Evolutionary conservation across 1,140 invertebrate species (phyloP).

Genomic region (Cotesia typhae): DNA sequence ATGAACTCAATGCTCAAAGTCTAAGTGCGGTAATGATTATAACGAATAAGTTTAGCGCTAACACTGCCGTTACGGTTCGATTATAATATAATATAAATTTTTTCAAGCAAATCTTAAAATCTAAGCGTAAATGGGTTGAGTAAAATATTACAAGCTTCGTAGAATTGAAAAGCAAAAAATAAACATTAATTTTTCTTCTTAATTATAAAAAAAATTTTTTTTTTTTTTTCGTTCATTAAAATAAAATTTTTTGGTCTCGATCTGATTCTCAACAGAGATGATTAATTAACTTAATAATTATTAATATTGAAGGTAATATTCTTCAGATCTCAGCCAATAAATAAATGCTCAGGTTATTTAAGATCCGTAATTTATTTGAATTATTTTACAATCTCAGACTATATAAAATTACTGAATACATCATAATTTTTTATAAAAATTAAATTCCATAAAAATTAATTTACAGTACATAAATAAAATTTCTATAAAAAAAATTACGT

Average conservation of each 20-base stretch:
- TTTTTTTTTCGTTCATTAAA: constrained; percentile 31
- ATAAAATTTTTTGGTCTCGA: constrained; percentile 7
- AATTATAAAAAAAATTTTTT: neutral
- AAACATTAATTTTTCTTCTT: neutral
- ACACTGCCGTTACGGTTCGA: constrained; percentile 1
- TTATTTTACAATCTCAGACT: too few relatives aligned
- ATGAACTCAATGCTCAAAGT: constrained; percentile 24
- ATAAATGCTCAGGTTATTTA: too few relatives aligned
- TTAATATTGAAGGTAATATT: neutral
- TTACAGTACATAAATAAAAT: too few relatives aligned
- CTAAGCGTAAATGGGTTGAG: constrained; percentile 21
- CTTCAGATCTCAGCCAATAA: too few relatives aligned
- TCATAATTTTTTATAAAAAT: too few relatives aligned
- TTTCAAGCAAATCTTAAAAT: neutral
- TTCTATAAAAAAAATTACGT: too few relatives aligned
- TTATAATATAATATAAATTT: neutral
- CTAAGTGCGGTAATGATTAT: neutral
- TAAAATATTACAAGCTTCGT: neutral
- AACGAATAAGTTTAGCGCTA: constrained; percentile 5
- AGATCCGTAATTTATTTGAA: too few relatives aligned
- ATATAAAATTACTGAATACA: too few relatives aligned
- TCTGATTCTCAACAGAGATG: constrained; percentile 39
- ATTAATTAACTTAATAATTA: constrained; percentile 34
- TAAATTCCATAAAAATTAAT: too few relatives aligned
- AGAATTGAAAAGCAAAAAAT: neutral